phyloP scores from a whole-genome alignment of 2,113 vertebrate species.

The Rhinoptilus africanus region DNA sequence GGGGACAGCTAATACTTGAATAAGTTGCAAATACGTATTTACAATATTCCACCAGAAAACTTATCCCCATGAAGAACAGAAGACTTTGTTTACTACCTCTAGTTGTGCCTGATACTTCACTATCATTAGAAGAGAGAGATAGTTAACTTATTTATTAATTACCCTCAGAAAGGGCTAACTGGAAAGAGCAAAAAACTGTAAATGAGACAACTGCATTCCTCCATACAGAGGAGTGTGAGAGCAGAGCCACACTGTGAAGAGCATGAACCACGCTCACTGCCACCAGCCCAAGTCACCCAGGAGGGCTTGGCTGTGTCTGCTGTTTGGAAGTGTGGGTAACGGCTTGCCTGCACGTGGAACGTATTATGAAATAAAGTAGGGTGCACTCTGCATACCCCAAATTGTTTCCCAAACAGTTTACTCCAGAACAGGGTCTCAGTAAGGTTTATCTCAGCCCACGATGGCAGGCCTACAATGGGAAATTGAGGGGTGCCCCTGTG shows the following conservation, averaged over 20 bases:
- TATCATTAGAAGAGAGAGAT: neutral
- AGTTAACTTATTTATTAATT: neutral
- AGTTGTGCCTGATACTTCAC: neutral
- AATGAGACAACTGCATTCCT: neutral
- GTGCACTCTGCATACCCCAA: fast-evolving
- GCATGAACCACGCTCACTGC: fast-evolving
- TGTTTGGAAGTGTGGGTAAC: neutral
- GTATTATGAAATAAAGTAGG: neutral
- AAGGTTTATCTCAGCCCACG: neutral
- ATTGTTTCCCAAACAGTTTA: neutral
- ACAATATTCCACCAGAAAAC: neutral
- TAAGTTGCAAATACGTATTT: neutral
- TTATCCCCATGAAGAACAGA: neutral
- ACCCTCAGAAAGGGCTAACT: fast-evolving
- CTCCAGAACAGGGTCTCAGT: fast-evolving
- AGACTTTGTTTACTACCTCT: neutral
- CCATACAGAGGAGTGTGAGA: neutral
- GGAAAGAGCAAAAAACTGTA: neutral
- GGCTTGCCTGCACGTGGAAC: neutral
- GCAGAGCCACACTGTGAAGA: neutral
- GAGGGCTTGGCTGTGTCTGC: neutral
- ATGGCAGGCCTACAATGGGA: fast-evolving
- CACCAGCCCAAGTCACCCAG: neutral
- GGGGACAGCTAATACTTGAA: neutral
- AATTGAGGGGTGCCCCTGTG: neutral